Conservation (phyloP, 1,140 invertebrate species). For the Zaprionus capensis region DNA sequence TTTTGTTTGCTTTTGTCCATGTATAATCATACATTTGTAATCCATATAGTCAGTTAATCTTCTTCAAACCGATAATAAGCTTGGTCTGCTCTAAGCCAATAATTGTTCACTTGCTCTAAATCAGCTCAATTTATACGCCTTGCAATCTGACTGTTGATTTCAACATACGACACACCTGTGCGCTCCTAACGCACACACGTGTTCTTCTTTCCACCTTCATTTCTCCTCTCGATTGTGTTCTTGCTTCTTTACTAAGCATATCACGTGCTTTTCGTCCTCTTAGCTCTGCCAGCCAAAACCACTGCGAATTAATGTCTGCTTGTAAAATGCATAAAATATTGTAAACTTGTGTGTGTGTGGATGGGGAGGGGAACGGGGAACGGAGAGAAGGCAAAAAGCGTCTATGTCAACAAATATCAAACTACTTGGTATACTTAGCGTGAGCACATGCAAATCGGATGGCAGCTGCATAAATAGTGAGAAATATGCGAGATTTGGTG, state of each 20-base stretch:
- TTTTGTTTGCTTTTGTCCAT: not conserved
- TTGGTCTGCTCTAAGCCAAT: constrained; percentile 21
- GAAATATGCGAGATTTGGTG: constrained; percentile 40
- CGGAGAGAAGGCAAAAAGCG: not conserved
- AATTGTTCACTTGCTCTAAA: constrained; percentile 56
- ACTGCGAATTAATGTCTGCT: constrained; percentile 60
- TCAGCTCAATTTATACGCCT: constrained; percentile 48
- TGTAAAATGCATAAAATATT: constrained; percentile 52
- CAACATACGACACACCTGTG: not conserved
- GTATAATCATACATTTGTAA: not conserved
- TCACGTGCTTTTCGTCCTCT: constrained; percentile 67
- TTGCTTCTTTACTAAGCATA: constrained; percentile 62
- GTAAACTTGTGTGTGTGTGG: constrained; percentile 6
- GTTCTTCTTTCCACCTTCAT: not conserved
- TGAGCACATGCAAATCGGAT: constrained; percentile 59
- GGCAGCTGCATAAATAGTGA: constrained; percentile 54
- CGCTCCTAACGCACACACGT: not conserved
- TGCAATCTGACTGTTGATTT: not conserved
- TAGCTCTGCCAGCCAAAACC: constrained; percentile 48
- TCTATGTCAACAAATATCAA: constrained; percentile 48
- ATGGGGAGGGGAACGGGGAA: not conserved
- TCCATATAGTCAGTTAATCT: not conserved
- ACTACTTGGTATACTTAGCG: constrained; percentile 61
- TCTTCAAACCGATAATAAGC: not conserved
- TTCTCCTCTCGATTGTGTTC: not conserved